Evolutionary conservation across 2,113 vertebrate species (phyloP).

Genomic region (Mormyrus iriodes): DNA sequence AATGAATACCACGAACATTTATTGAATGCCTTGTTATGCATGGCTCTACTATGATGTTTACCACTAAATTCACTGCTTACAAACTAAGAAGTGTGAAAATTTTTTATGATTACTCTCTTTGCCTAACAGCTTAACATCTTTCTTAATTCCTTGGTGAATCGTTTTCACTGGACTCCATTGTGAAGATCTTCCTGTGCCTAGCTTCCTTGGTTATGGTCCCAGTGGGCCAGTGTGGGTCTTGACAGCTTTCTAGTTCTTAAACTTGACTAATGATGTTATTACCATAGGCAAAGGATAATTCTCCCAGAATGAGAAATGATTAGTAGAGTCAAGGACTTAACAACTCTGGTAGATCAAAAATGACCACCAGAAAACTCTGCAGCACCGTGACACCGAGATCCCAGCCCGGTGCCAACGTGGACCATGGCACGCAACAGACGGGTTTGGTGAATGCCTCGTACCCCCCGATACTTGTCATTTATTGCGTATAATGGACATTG

Average conservation of each 20-base stretch:
- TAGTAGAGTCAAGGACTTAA: background rate
- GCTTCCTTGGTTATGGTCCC: background rate
- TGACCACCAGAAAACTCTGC: too few species aligned
- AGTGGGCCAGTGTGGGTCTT: background rate
- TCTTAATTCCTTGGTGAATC: background rate
- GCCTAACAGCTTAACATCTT: background rate
- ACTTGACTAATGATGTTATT: background rate
- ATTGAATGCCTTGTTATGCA: background rate
- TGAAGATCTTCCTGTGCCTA: background rate
- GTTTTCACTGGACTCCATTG: background rate
- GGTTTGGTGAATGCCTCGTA: conserved; percentile 12
- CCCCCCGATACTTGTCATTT: background rate
- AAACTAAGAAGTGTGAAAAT: background rate
- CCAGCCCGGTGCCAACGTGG: background rate
- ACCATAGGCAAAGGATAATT: background rate
- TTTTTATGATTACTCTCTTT: background rate
- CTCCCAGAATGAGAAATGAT: background rate
- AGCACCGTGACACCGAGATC: background rate
- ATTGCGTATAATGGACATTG: conserved; percentile 23
- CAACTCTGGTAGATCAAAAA: background rate
- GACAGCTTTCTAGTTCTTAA: background rate
- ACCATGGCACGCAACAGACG: conserved; percentile 25
- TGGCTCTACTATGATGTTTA: background rate
- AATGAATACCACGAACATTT: background rate
- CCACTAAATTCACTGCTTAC: background rate